A percentile compares a stretch with the other conserved stretches of the same genome.
Conservation (phyloP, 2,797 vertebrate genomes). For the Coreius guichenoti region DNA sequence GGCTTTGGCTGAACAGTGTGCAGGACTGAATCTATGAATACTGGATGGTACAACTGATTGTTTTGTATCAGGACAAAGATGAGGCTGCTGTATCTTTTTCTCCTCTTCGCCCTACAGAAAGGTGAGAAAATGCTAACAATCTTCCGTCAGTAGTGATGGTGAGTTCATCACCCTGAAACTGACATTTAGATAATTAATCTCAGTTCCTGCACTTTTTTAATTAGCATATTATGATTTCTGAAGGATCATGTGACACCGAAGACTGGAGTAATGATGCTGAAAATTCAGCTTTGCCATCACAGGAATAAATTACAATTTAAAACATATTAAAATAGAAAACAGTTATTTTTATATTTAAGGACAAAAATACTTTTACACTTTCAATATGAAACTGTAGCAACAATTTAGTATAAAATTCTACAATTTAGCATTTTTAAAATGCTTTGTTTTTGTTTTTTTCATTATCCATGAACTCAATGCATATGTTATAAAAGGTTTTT, state of each 20-base stretch:
- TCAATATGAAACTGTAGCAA: background rate
- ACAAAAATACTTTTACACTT: background rate
- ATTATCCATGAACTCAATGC: background rate
- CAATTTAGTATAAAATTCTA: background rate
- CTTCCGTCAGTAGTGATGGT: background rate
- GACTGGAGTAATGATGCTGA: background rate
- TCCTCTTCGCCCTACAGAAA: conserved; percentile 26
- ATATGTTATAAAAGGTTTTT: background rate
- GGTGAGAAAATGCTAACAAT: conserved; percentile 19
- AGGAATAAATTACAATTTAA: background rate
- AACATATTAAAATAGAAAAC: too few species aligned
- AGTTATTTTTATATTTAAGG: background rate
- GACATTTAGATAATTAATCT: background rate
- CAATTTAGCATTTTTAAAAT: background rate
- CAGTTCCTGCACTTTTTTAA: background rate
- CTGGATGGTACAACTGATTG: background rate
- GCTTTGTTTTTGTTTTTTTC: background rate
- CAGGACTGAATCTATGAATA: conserved; percentile 4
- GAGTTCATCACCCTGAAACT: background rate
- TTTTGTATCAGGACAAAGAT: conserved; percentile 26
- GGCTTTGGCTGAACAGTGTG: background rate
- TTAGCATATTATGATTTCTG: background rate
- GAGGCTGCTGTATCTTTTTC: conserved; percentile 22
- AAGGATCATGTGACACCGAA: background rate
- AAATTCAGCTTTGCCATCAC: background rate